Base-by-base conservation (phyloP, 2,797 vertebrate genomes). In the Triplophysa yarkandensis region DNA sequence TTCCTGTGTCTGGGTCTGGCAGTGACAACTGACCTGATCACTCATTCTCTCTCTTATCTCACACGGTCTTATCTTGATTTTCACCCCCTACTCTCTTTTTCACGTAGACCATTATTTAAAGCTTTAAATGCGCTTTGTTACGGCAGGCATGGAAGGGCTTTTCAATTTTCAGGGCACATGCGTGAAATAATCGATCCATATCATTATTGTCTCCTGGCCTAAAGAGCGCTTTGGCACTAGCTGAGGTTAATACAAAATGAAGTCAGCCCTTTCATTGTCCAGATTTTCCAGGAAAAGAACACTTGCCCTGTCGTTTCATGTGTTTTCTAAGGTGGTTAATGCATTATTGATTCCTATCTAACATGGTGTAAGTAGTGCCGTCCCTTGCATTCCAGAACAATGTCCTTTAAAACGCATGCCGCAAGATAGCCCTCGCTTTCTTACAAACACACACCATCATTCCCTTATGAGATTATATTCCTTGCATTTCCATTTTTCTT, bases 261-360 rank as follows among this genome's bases (percentile, higher is more conserved):
- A 89, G 83, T 82, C 68, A 75, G 81, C 34, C 74, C 61, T 85
- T 82, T 83, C 80, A 85, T 89, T 90, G 83, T 86, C 83, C 73
- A 68, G 78, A 43, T 87, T 88, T 89, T 84, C 74, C 68, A 83
- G 82, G 79, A 83, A 82, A 83, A 81, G 67, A 86, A 86, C 79
- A 80, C 74, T 85, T 83, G 80, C 71, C 62, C 68, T 75, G 83
- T 86, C 83, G 78, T 88, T 90, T 84, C 80, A 74, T 83, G 80
- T 83, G 82, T 87, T 89, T 86, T 84, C 81, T 80, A 73, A 82
- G 83, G 85, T 80, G 77, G 77, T 79, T 89, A 87, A 91, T 93
- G 87, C 87, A 90, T 91, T 92, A 91, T 92, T 91, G 88, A 92
- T 92, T 83, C 79, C 82, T 82, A 79, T 85, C 85, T 89, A 86